Evolutionary conservation across 2,888 invertebrate genomes (phyloP), one percentile per base, ranked within the genome.

Genomic region (Luperina testacea): DNA sequence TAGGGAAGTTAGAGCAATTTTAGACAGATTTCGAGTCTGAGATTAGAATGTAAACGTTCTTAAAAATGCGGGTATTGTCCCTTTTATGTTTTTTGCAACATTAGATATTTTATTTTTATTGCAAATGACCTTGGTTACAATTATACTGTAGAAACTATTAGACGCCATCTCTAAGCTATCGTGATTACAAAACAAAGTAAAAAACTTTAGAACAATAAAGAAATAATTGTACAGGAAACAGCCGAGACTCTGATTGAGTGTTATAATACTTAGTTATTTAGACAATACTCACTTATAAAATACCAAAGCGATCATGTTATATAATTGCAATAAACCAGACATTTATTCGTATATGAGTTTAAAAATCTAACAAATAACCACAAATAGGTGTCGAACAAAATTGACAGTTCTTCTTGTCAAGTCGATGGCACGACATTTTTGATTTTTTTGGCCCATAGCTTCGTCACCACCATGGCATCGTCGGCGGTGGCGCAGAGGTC

Each of bases 221-320:
- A 53, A 78, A 73, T 78, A 73, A 80, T 78, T 68, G 11, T 15
- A 53, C 64, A 74, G 74, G 74, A 80, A 80, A 74, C 51, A 5
- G 27, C 45, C 17, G 13, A 48, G 65, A 27, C 24, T 71, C 17
- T 64, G 32, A 72, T 64, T 72, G n/a, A 69, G 63, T 57, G 57
- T 42, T 48, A 32, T 72, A 69, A 6, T 38, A 38, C 38, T 38
- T 38, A n/a, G n/a, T n/a, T n/a, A n/a, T n/a, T 3, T 38, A 38
- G 6, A 69, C 57, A 20, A 13, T 48, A 69, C 48, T 57, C 11
- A 48, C n/a, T 72, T 64, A 78, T 24, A 64, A 78, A 69, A 69
- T 57, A 68, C 63, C 63, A 74, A 42, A 24, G 8, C 27, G 0
- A 59, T 73, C 38, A 27, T n/a, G 5, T 32, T 9, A 11, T 8